These are phyloP conservation scores for Enteromius fasciolatus DNA, from an alignment of 2,797 vertebrate genomes.

Conservation along the genomic window DNA sequence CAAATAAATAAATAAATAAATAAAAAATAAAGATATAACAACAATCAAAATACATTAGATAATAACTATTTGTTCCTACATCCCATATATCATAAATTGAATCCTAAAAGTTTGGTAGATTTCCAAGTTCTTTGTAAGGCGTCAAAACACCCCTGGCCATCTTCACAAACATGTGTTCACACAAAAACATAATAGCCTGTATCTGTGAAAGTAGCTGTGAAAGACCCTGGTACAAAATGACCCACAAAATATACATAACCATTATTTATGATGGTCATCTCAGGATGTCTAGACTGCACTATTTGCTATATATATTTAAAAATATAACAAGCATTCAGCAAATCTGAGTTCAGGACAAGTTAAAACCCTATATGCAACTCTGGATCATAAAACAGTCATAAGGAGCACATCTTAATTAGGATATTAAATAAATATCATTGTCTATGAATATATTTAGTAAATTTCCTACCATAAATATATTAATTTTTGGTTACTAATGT, in stretches of 20 bases:
- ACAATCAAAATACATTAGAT: not conserved
- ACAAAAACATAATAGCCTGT: slow-evolving; percentile 9
- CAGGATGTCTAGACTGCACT: not conserved
- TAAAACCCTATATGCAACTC: not conserved
- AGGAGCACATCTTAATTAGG: no score
- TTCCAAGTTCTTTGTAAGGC: slow-evolving; percentile 11
- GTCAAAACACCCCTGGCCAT: slow-evolving; percentile 11
- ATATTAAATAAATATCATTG: no score
- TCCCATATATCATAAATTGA: not conserved
- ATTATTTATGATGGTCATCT: not conserved
- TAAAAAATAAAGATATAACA: not conserved
- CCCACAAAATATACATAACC: not conserved
- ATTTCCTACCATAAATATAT: no score
- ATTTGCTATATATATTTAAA: not conserved
- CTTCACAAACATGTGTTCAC: slow-evolving; percentile 11
- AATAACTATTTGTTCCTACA: not conserved
- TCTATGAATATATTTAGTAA: no score
- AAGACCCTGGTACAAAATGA: slow-evolving; percentile 22
- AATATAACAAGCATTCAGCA: not conserved
- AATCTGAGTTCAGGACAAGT: no score
- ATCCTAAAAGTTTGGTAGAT: not conserved
- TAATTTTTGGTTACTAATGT: no score
- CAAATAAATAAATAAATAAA: not conserved
- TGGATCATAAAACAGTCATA: no score
- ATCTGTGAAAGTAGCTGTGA: slow-evolving; percentile 33